phyloP scores from a whole-genome alignment of 2,797 vertebrate genomes.

The Galago senegalensis region DNA sequence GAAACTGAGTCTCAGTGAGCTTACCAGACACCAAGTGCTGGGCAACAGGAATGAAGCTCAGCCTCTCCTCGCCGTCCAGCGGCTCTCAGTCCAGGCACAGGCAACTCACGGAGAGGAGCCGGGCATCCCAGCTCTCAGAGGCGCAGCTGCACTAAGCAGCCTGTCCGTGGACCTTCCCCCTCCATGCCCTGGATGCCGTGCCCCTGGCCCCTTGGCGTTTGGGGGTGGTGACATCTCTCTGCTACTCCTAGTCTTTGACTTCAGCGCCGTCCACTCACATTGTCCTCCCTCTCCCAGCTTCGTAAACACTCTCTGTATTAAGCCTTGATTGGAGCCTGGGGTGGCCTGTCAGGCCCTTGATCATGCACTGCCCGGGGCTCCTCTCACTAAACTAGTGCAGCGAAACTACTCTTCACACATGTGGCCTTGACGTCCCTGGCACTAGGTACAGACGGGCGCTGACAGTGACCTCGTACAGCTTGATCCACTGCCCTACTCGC shows the following conservation, averaged over 20 bases:
- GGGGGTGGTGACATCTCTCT: not conserved
- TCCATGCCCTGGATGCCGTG: not conserved
- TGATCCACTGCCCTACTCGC: not conserved
- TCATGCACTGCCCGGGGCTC: accelerated
- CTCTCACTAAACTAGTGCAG: too few species aligned
- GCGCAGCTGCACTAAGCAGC: not conserved
- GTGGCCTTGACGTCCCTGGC: not conserved
- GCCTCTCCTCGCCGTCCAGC: not conserved
- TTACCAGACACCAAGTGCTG: not conserved
- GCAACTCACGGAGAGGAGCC: accelerated
- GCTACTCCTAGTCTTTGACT: not conserved
- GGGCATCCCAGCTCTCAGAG: accelerated
- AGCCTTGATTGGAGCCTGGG: not conserved
- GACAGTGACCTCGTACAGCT: not conserved
- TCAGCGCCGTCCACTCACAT: not conserved
- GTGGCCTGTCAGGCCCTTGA: not conserved
- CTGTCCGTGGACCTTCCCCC: accelerated
- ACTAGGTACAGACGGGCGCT: not conserved
- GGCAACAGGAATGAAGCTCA: not conserved
- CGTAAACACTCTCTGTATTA: not conserved
- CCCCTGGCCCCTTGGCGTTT: not conserved
- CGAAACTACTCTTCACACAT: not conserved
- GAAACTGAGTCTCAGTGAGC: not conserved
- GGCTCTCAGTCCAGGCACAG: not conserved
- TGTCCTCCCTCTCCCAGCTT: not conserved